These are phyloP conservation scores for Quadroppia sp. DNA, from an alignment of 2,888 invertebrate genomes.

Conservation along the genomic window DNA sequence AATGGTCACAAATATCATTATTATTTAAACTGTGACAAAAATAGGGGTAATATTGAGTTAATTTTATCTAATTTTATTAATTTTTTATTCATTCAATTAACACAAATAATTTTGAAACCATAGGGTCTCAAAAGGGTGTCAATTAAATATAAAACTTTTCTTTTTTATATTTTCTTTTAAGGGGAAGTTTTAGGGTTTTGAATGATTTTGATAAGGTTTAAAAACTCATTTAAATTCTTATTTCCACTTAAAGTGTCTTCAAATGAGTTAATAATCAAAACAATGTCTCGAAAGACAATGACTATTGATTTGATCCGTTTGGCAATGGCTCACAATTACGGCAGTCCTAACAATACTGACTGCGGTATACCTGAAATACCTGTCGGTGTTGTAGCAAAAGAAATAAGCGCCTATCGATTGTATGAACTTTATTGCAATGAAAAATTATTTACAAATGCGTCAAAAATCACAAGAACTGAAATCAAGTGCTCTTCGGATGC, in stretches of 20 bases:
- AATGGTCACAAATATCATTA: constrained; percentile 25
- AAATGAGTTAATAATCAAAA: constrained; percentile 1
- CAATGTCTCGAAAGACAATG: neutral
- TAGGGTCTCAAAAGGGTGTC: no score
- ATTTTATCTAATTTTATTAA: neutral
- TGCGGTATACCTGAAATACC: constrained; percentile 21
- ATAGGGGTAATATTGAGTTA: neutral
- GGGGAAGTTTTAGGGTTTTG: neutral
- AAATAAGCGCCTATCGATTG: neutral
- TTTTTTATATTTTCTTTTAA: no score
- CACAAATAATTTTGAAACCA: no score
- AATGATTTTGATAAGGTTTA: neutral
- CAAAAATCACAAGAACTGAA: neutral
- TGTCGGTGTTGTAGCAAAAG: neutral
- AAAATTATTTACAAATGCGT: neutral
- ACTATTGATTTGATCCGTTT: constrained; percentile 24
- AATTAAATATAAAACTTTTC: no score
- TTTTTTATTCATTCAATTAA: neutral
- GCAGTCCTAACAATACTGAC: neutral
- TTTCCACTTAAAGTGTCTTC: neutral
- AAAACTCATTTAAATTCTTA: neutral
- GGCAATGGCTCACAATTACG: neutral
- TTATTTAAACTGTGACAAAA: constrained; percentile 14
- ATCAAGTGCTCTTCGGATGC: neutral
- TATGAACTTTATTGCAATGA: constrained; percentile 17